These are phyloP conservation scores for Carabus problematicus DNA, from an alignment of 2,888 invertebrate genomes.

Conservation along the genomic window DNA sequence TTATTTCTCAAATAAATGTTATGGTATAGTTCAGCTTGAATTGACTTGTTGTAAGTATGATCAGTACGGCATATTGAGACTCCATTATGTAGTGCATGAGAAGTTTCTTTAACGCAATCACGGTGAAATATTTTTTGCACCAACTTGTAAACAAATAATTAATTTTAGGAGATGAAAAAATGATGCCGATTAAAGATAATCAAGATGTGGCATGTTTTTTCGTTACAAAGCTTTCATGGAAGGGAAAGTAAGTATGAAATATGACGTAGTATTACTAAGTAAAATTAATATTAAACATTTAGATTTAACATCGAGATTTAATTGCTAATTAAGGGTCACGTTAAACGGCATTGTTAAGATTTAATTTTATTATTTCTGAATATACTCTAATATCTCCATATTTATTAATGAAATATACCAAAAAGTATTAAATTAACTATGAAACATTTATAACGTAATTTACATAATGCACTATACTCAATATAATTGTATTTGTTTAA, in stretches of 20 bases:
- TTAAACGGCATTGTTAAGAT: no score
- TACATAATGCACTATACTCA: no score
- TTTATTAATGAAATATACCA: no score
- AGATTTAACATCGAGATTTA: not conserved
- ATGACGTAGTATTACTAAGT: no score
- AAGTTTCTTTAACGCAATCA: not conserved
- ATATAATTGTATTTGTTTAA: constrained; percentile 43
- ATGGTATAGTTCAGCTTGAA: no score
- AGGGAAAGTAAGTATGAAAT: constrained; percentile 80
- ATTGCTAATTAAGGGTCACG: no score
- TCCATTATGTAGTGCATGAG: constrained; percentile 5
- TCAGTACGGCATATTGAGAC: not conserved
- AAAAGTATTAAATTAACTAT: no score
- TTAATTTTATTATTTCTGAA: not conserved
- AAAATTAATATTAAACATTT: constrained; percentile 9
- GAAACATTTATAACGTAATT: no score
- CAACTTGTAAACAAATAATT: constrained; percentile 33
- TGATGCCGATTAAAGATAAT: constrained; percentile 89
- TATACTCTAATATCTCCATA: constrained; percentile 12
- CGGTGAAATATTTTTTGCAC: constrained; percentile 2
- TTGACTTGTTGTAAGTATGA: constrained; percentile 41
- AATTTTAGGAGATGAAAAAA: constrained; percentile 65
- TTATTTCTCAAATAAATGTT: constrained; percentile 12
- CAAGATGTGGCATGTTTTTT: constrained; percentile 96
- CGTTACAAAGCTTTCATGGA: constrained; percentile 98